These are phyloP conservation scores for Cancer borealis DNA, from an alignment of 2,888 invertebrate species.

Conservation along the genomic window DNA sequence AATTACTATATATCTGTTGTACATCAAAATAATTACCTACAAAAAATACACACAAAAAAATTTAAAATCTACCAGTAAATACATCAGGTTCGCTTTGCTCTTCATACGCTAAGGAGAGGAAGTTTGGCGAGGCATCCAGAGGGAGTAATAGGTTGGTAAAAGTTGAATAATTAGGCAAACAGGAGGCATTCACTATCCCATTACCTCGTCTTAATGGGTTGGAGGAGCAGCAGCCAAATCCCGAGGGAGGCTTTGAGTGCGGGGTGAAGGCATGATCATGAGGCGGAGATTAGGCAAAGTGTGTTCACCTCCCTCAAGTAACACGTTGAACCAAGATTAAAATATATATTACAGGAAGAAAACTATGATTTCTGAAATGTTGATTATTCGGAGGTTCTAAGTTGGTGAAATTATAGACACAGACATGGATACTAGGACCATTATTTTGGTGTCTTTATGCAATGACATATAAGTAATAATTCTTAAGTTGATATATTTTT, in stretches of 20 bases:
- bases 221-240: not conserved
- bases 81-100: no score
- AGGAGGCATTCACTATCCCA: not conserved
- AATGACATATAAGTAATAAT: no score
- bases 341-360: no score
- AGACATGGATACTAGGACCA: no score
- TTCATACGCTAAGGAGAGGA: not conserved
- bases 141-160: slow-evolving; percentile 10
- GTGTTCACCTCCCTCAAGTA: not conserved
- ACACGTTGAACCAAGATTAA: no score
- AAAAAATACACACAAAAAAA: not conserved
- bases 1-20: not conserved
- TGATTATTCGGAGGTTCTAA: no score
- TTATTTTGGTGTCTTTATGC: no score
- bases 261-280: not conserved
- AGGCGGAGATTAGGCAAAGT: not conserved
- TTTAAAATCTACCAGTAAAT: not conserved
- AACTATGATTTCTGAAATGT: no score
- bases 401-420: no score
- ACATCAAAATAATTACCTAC: not conserved
- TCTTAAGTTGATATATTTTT: no score
- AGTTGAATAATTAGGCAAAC: slow-evolving; percentile 20
- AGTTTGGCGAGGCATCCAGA: not conserved
- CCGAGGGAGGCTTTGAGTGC: not conserved
- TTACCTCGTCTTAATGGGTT: slow-evolving; percentile 11